These are phyloP conservation scores for Pelobates cultripes DNA, from an alignment of 2,797 vertebrate genomes.

Conservation along the genomic window DNA sequence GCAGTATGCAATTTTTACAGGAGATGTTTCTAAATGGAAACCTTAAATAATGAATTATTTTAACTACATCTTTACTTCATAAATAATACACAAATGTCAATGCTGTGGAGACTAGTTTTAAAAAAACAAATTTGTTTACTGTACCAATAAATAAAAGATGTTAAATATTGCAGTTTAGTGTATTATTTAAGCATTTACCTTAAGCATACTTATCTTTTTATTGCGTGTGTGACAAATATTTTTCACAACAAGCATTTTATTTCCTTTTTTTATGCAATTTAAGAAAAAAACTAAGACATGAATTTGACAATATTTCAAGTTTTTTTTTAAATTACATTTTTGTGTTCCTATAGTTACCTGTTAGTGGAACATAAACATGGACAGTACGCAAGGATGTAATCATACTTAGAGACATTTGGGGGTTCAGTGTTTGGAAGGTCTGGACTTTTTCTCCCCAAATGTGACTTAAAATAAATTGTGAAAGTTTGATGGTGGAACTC, in stretches of 20 bases:
- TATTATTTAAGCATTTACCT: slow-evolving; percentile 26
- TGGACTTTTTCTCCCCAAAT: no score
- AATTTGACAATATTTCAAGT: no score
- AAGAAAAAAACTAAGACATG: no score
- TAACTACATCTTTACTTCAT: slow-evolving; percentile 39
- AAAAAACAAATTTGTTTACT: slow-evolving; percentile 20
- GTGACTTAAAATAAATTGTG: no score
- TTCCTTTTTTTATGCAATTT: no score
- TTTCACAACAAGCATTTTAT: neutral
- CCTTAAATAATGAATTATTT: slow-evolving; percentile 42
- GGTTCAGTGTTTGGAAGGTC: no score
- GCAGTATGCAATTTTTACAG: neutral
- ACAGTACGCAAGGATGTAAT: no score
- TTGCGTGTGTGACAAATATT: neutral
- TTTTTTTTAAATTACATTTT: no score
- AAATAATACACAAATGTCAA: slow-evolving; percentile 48
- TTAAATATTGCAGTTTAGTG: neutral
- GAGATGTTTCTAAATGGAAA: slow-evolving; percentile 19
- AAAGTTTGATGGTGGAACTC: no score
- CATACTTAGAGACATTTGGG: no score
- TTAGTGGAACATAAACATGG: no score
- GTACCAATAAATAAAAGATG: slow-evolving; percentile 35
- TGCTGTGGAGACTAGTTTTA: slow-evolving; percentile 19
- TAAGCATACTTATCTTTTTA: neutral
- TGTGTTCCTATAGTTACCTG: no score